Base-by-base conservation (phyloP, 1,140 invertebrate species). In the Rhynchophorus ferrugineus region DNA sequence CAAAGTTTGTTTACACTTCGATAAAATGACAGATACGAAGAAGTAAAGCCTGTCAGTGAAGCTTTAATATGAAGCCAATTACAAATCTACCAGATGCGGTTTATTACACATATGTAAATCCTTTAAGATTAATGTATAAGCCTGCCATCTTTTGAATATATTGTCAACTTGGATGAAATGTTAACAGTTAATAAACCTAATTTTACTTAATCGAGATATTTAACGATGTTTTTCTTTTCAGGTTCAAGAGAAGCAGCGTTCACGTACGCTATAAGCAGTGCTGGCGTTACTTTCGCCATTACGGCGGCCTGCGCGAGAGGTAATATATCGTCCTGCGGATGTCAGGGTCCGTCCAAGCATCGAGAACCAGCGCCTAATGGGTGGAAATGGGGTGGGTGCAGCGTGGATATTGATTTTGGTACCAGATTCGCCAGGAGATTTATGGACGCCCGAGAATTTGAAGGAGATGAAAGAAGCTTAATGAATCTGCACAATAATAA, bases 401-500 rank as follows among this genome's bases (percentile, higher is more conserved):
- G 85, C 56, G 86, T 84, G 0, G 84, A 89, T 60, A 80, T 89
- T 16, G 79, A 80, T 8, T 89, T 80, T 57, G 88, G 89, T 7
- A 82, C 86, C 66, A 76, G 79, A 56, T 84, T 89, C 67, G 82
- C 88, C 17, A 74, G 87, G 38, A 81, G 81, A 62, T 92, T 92
- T 72, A 77, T 92, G 56, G 89, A 94, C 71, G 82, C 88, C 37
- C 74, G 89, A 44, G 84, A 92, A 66, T 73, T 90, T 46, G 88
- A 91, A 66, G 78, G 80, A 0, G 87, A 93, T 67, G 86, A 87
- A 2, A 75, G 92, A 22, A 88, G 87, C 44, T 73, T 94, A 55
- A 96, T 98, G 91, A 98, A 98, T 73, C 76, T 97, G 21, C 95
- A 98, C 71, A 98, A 98, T 71, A 98, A 97, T 75, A 82, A 87